phyloP scores from a whole-genome alignment of 2,797 vertebrate species.

The Platalea minor region DNA sequence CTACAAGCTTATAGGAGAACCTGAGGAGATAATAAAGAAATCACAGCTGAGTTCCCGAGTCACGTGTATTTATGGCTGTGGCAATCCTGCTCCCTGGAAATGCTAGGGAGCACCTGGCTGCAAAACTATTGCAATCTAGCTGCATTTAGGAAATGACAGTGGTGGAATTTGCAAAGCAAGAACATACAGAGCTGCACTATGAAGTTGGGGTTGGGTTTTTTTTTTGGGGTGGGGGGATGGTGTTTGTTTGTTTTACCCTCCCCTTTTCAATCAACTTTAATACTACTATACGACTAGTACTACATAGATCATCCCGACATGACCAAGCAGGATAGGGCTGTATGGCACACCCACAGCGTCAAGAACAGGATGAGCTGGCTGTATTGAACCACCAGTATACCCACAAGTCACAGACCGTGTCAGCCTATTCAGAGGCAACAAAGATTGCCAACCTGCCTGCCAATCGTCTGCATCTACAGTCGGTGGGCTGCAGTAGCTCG shows the following conservation, averaged over 20 bases:
- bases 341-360: neutral
- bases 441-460: neutral
- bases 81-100: neutral
- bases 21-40: neutral
- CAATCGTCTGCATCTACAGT: accelerated
- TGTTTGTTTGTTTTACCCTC: neutral
- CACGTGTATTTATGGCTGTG: neutral
- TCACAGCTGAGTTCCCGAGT: neutral
- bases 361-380: neutral
- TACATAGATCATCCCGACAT: accelerated
- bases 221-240: too few species aligned
- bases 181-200: neutral
- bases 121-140: neutral
- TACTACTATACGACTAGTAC: neutral
- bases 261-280: neutral
- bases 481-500: neutral
- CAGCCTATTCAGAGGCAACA: neutral
- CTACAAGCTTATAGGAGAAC: neutral
- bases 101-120: neutral
- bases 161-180: neutral
- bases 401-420: accelerated
- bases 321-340: neutral
- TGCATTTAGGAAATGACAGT: neutral
- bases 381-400: neutral
- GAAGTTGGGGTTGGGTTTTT: neutral